Evolutionary conservation across 2,888 invertebrate genomes (phyloP), one percentile per base, ranked within the genome.

Genomic region (Morpho deidamia): DNA sequence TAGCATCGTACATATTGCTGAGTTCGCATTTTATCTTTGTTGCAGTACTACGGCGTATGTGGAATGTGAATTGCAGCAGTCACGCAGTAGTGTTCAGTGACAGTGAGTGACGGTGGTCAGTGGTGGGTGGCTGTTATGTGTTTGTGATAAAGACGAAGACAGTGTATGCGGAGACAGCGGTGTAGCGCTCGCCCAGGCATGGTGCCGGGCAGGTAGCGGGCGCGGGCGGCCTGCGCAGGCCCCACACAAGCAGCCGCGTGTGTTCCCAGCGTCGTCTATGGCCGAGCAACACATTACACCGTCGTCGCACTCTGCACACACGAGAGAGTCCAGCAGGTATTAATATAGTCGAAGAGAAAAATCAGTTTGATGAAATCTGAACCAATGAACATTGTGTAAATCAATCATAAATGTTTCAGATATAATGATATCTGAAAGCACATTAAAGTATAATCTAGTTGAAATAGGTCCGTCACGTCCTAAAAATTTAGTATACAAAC

Each of bases 251-350:
- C 85, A 84, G 83, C 81, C 83, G 86, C 86, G 87, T 78, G 92
- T 92, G 91, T 92, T 90, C 92, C 93, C 88, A 94, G 94, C 93
- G 93, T 93, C 93, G 95, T 95, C 95, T 95, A 95, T 95, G 95
- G 95, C 95, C 94, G 94, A 95, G 93, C 94, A 94, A 94, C 94
- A 93, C 93, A 94, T 92, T 91, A 91, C 92, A 92, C 92, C 93
- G 91, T 91, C 87, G 91, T 91, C 91, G 91, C 92, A 92, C 92
- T 92, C 92, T 92, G 92, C 92, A 91, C 91, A 92, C 90, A 91
- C 92, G 91, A 93, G 93, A 92, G 93, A 91, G 88, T 90, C 90
- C 90, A 90, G 80, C 83, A 79, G 90, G 90, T 90, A 72, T 77
- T 44, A 12, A 44, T 7, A 32, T n/a, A 8, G 14, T 11, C 2